Evolutionary conservation across 2,797 vertebrate species (phyloP).

Genomic region (Clarias platycephalus): DNA sequence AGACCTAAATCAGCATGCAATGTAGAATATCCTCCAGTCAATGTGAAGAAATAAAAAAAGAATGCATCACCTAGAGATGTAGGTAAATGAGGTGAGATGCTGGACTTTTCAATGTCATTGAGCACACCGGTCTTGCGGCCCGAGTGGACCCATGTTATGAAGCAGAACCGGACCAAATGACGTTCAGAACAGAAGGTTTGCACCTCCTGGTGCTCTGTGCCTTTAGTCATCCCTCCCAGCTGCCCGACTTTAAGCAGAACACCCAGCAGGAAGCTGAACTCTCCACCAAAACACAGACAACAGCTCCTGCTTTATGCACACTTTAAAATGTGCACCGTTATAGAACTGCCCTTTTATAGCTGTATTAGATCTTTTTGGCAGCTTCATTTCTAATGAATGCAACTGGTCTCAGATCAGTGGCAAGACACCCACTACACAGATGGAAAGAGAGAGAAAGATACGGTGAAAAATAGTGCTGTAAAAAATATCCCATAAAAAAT

Average conservation of each 20-base stretch:
- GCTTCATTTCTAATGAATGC: slow-evolving; percentile 41
- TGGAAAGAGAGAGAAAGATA: slow-evolving; percentile 1
- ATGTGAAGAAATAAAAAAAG: slow-evolving; percentile 2
- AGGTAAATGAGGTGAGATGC: background rate
- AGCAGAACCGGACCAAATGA: slow-evolving; percentile 27
- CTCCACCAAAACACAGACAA: slow-evolving; percentile 7
- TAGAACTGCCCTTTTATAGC: slow-evolving; percentile 36
- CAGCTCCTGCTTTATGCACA: slow-evolving; percentile 25
- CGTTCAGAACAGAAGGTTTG: slow-evolving; percentile 28
- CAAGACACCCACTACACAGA: slow-evolving; percentile 27
- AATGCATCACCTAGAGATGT: background rate
- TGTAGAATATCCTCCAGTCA: background rate
- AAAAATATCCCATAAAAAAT: slow-evolving; percentile 26
- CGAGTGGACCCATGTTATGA: slow-evolving; percentile 11
- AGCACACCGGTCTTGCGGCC: background rate
- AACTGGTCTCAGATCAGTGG: slow-evolving; percentile 35
- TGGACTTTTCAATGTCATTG: slow-evolving; percentile 19
- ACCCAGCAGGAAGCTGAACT: slow-evolving; percentile 30
- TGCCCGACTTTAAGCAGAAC: slow-evolving; percentile 18
- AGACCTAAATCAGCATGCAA: background rate
- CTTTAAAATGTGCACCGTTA: slow-evolving; percentile 19
- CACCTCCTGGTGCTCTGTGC: slow-evolving; percentile 5
- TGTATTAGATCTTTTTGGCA: slow-evolving; percentile 40
- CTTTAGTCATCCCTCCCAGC: slow-evolving; percentile 22
- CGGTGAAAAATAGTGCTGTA: slow-evolving; percentile 30